These are phyloP conservation scores for Scartelaos histophorus DNA, from an alignment of 2,113 vertebrate genomes.

Conservation along the genomic window DNA sequence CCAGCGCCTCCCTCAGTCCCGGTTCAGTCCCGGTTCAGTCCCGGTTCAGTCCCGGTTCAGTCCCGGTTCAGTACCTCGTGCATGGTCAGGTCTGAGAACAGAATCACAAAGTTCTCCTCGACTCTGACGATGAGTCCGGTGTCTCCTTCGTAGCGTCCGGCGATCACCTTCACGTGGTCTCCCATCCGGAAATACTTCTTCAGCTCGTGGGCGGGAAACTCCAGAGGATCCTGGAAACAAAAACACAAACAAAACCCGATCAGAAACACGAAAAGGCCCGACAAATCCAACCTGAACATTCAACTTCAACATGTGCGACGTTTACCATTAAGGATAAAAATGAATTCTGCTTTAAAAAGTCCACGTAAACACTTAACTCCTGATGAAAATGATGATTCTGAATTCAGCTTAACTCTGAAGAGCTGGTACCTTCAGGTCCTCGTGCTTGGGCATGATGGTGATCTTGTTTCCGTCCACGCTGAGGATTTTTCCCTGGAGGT, in stretches of 20 bases:
- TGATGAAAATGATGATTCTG: too few relatives aligned
- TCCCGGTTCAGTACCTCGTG: conserved; percentile 80
- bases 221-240: conserved; percentile 85
- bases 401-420: too few relatives aligned
- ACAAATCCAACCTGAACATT: too few relatives aligned
- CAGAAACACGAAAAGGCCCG: too few relatives aligned
- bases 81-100: conserved; percentile 96
- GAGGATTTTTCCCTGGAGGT: conserved; percentile 94
- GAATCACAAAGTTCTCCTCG: conserved; percentile 96
- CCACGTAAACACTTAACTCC: too few relatives aligned
- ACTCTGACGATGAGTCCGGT: conserved; percentile 93
- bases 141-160: conserved; percentile 91
- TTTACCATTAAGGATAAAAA: too few relatives aligned
- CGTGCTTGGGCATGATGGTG: conserved; percentile 96
- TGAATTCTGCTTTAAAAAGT: too few relatives aligned
- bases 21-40: not conserved
- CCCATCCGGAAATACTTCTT: conserved; percentile 96
- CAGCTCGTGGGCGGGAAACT: conserved; percentile 93
- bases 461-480: conserved; percentile 97
- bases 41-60: not conserved
- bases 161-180: conserved; percentile 96
- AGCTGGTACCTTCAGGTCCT: conserved; percentile 88
- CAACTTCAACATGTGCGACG: too few relatives aligned
- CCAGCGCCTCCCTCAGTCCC: too few relatives aligned
- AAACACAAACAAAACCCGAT: too few relatives aligned